Percentiles rank a stretch among this genome's conserved stretches.
These are phyloP conservation scores for Varanus salvator DNA, from an alignment of 2,113 vertebrate species.

Conservation along the genomic window DNA sequence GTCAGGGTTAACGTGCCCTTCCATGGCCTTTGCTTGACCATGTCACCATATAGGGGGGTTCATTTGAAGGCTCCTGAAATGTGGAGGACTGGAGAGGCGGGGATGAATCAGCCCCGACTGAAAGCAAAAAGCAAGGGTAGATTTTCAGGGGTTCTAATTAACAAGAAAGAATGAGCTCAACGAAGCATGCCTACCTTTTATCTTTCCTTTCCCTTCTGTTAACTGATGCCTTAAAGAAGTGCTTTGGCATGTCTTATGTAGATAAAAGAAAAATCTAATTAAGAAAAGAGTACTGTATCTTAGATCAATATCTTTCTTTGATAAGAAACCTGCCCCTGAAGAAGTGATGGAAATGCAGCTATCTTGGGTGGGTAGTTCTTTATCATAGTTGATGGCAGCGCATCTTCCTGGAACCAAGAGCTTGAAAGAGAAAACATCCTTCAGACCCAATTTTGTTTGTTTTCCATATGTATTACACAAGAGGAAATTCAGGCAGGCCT, in stretches of 20 bases:
- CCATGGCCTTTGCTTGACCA: no score
- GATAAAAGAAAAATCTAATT: constrained; percentile 35
- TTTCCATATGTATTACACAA: background rate
- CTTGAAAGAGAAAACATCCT: background rate
- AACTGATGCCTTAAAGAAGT: background rate
- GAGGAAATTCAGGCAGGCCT: background rate
- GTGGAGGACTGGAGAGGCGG: background rate
- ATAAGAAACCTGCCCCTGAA: constrained; percentile 3
- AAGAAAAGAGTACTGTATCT: background rate
- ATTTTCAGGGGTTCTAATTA: constrained; percentile 18
- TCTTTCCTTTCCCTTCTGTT: background rate
- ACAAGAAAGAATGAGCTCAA: background rate
- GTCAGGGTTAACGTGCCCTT: no score
- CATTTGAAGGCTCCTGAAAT: background rate
- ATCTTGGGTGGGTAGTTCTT: background rate
- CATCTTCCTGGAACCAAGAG: background rate
- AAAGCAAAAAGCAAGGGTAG: background rate
- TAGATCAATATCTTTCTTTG: constrained; percentile 25
- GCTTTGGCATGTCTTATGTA: background rate
- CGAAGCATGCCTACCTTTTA: background rate
- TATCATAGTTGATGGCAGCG: background rate
- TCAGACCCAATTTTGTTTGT: background rate
- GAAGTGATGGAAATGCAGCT: background rate
- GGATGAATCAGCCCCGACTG: background rate
- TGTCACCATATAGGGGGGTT: no score